These are phyloP conservation scores for Leptatherina wallacei DNA, from an alignment of 2,797 vertebrate species.

Conservation along the genomic window DNA sequence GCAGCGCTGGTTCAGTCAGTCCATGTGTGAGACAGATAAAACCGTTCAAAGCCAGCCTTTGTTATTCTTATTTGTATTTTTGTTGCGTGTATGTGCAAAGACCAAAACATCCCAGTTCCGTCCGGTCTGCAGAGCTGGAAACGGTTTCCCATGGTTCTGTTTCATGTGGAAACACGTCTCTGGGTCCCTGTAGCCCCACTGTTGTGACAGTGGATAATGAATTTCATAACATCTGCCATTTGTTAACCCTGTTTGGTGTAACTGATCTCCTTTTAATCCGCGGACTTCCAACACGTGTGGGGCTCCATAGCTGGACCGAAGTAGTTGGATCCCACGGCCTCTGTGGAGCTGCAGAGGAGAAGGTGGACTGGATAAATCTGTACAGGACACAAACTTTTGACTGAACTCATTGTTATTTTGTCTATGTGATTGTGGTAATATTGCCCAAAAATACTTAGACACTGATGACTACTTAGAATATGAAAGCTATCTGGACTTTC, in stretches of 20 bases:
- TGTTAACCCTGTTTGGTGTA: slow-evolving; percentile 78
- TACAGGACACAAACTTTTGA: slow-evolving; percentile 21
- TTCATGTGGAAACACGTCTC: slow-evolving; percentile 77
- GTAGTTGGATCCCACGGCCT: slow-evolving; percentile 70
- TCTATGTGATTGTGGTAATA: not conserved
- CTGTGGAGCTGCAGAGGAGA: slow-evolving; percentile 35
- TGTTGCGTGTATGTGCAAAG: slow-evolving; percentile 63
- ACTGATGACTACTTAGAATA: not conserved
- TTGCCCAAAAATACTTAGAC: not conserved
- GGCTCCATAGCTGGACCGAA: slow-evolving; percentile 64
- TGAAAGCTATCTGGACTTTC: not conserved
- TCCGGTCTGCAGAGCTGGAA: slow-evolving; percentile 56
- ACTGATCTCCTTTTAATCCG: slow-evolving; percentile 77
- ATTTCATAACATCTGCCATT: slow-evolving; percentile 83
- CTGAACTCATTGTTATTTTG: slow-evolving; percentile 1
- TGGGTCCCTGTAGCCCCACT: slow-evolving; percentile 67
- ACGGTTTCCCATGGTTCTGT: slow-evolving; percentile 70
- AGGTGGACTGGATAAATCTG: not conserved
- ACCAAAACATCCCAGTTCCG: slow-evolving; percentile 65
- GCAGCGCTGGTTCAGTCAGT: slow-evolving; percentile 31
- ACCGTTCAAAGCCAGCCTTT: slow-evolving; percentile 61
- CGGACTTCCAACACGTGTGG: slow-evolving; percentile 65
- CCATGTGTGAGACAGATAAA: slow-evolving; percentile 71
- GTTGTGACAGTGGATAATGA: slow-evolving; percentile 79
- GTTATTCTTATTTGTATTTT: slow-evolving; percentile 64